Base-by-base conservation (phyloP, 1,140 invertebrate genomes). In the Hormaphis cornu region DNA sequence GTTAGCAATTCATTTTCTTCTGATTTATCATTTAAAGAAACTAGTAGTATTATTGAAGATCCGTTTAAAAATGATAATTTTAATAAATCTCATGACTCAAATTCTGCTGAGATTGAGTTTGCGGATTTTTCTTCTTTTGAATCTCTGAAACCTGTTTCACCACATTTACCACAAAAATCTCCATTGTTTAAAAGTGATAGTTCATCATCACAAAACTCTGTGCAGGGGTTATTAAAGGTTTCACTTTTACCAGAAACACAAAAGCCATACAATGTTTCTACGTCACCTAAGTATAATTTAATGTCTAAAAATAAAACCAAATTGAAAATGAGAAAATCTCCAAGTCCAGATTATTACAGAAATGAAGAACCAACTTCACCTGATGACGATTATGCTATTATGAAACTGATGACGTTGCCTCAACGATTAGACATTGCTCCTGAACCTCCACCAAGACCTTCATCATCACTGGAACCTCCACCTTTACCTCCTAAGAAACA, bases 401-500 rank as follows among this genome's bases (percentile, higher is more conserved):
- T 66, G 61, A 66, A 66, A 66, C 16, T 66, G 20, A 66, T 66
- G 61, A 66, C 61, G n/a, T 66, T 66, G 1, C 44, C 61, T 16
- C 61, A 66, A 66, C 44, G 61, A n/a, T 33, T 50, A 33, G 61
- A 66, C 18, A 50, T 66, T 24, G 61, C 61, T 20, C 88, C 87
- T 0, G 84, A 89, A 78, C 85, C 85, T 24, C 88, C 87, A 14
- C 87, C 87, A 2, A 78, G 88, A 58, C 86, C 84, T 1, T 82
- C 79, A n/a, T 79, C 66, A 76, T 80, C 76, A 78, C 81, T 84
- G 56, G 83, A 90, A 72, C 90, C 90, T 1, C 90, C 90, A 10
- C 90, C 90, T 1, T 79, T 93, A 69, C 90, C 90, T 3, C 90
- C 90, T 0, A 93, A 93, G 77, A 90, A 91, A 75, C 82, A 87